Percentiles rank a stretch among this genome's conserved stretches.
Evolutionary conservation across 2,888 invertebrate species (phyloP).

Genomic region (Rotaria magnacalcarata): DNA sequence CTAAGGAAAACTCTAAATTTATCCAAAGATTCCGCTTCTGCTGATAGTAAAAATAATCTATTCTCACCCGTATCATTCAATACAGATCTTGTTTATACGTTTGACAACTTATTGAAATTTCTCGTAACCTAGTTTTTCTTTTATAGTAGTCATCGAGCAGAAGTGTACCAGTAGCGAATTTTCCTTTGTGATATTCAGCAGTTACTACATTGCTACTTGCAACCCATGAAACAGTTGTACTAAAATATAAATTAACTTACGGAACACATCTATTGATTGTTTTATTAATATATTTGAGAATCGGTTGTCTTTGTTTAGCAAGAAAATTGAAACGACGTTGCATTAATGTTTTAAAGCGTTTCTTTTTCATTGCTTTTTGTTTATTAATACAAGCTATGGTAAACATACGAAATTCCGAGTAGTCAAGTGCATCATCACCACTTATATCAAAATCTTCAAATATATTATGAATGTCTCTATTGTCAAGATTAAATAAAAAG

Average conservation of each 20-base stretch:
- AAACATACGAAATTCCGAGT: constrained; percentile 50
- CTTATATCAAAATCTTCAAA: constrained; percentile 30
- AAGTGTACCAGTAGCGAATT: too few species aligned
- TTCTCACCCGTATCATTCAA: too few species aligned
- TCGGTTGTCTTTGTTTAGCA: constrained; percentile 1
- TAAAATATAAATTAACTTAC: background rate
- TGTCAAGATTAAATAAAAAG: constrained; percentile 5
- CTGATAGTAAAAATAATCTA: too few species aligned
- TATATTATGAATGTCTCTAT: background rate
- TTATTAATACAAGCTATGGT: constrained; percentile 50
- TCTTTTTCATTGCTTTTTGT: constrained; percentile 47
- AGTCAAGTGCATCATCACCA: constrained; percentile 49
- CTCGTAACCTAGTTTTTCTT: too few species aligned
- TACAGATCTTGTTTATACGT: too few species aligned
- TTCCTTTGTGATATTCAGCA: too few species aligned
- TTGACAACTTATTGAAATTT: too few species aligned
- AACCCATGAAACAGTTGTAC: too few species aligned
- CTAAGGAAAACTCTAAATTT: too few species aligned
- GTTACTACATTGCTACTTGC: too few species aligned
- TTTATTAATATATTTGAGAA: background rate
- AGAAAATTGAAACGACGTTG: background rate
- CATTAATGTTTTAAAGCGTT: background rate
- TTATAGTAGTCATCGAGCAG: too few species aligned
- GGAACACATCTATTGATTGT: constrained; percentile 26
- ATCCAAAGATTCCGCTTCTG: too few species aligned